Evolutionary conservation across 2,888 invertebrate species (phyloP), one percentile per base, ranked within the genome.

Genomic region (Lasioglossum calceatum): DNA sequence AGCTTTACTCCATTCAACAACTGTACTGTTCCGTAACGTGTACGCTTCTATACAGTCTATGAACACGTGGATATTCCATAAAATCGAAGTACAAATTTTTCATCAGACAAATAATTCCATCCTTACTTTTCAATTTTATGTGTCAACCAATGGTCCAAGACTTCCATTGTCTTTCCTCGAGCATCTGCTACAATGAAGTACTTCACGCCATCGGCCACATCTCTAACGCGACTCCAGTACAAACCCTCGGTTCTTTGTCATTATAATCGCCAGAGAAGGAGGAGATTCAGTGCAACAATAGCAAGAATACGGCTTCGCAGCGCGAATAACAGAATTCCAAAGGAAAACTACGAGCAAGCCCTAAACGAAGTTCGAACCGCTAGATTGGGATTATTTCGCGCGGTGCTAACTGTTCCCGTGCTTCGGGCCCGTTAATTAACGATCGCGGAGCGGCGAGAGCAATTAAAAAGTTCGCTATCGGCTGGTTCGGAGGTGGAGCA

Each of bases 381-480:
- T n/a, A 23, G 19, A 67, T 67, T 61, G 27, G 61, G 27, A 54
- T n/a, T 54, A 54, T 10, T 54, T 54, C 54, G 10, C 54, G n/a
- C 23, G 23, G 54, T 54, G 54, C n/a, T n/a, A 10, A 27, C 12
- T 2, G 61, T 61, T 27, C 27, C 61, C 14, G 64, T 16, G 64
- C 7, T 2, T 19, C 16, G 36, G 54, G 23, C 32, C 36, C 23
- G 70, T 70, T 70, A 70, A 70, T 70, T 70, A 70, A 39, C 70
- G 70, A 70, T 39, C 39, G 36, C 23, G 23, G 2, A 23, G 36
- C 44, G 73, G 44, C 4, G 7, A 16, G 32, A 42, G 32, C 79
- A 32, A 73, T 73, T 79, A 72, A 79, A 79, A 79, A 79, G 14
- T 79, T 73, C 58, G 16, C 32, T 73, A 44, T 47, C 44, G 72